Evolutionary conservation across 2,888 invertebrate genomes (phyloP).

Genomic region (Dilophus febrilis): DNA sequence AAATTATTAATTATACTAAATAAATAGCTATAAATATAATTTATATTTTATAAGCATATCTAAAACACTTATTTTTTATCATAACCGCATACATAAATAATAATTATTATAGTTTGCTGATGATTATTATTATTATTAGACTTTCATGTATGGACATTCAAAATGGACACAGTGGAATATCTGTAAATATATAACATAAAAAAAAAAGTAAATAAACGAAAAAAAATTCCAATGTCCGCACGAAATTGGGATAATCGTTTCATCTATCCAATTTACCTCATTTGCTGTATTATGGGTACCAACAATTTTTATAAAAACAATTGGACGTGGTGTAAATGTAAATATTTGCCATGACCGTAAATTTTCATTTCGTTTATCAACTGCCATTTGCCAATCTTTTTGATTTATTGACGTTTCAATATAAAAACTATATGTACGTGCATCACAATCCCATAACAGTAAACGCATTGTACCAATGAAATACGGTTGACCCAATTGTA

Average conservation of each 20-base stretch:
- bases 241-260: not conserved
- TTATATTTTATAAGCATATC: too few relatives aligned
- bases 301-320: conserved; percentile 86
- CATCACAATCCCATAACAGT: conserved; percentile 94
- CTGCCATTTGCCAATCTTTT: conserved; percentile 81
- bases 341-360: conserved; percentile 93
- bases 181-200: conserved; percentile 29
- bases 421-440: conserved; percentile 87
- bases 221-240: conserved; percentile 1
- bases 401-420: conserved; percentile 87
- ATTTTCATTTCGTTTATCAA: conserved; percentile 68
- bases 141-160: conserved; percentile 88
- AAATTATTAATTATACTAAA: too few relatives aligned
- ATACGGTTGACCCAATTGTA: conserved; percentile 90
- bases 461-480: conserved; percentile 78
- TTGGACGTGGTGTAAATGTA: conserved; percentile 63
- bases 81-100: too few relatives aligned
- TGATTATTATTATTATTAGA: too few relatives aligned
- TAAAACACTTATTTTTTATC: too few relatives aligned
- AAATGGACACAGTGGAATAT: conserved; percentile 97
- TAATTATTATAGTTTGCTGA: too few relatives aligned
- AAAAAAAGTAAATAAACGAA: not conserved
- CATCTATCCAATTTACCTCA: conserved; percentile 50
- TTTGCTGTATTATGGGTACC: conserved; percentile 96
- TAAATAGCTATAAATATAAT: too few relatives aligned